Evolutionary conservation across 2,888 invertebrate species (phyloP).

Genomic region (Entomobrya proxima): DNA sequence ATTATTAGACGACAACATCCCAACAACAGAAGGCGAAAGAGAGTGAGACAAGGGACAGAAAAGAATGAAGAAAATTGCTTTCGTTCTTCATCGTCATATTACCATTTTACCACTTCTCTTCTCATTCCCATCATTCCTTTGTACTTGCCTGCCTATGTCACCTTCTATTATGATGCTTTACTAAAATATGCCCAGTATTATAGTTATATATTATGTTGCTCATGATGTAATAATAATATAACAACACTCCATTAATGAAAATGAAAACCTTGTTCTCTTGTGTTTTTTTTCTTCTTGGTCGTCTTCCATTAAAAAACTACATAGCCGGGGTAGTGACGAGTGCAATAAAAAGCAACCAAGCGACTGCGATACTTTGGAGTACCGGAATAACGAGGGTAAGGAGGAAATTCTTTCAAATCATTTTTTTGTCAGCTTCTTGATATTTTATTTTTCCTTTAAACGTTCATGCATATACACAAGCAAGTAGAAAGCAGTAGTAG

Average conservation of each 20-base stretch:
- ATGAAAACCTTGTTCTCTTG: constrained; percentile 61
- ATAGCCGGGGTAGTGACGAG: constrained; percentile 89
- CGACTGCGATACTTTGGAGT: constrained; percentile 94
- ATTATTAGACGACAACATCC: constrained; percentile 28
- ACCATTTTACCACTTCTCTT: constrained; percentile 22
- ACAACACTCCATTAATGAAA: constrained; percentile 63
- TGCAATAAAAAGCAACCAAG: constrained; percentile 98
- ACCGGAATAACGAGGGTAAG: constrained; percentile 93
- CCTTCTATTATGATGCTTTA: not conserved
- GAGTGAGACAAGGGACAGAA: not conserved
- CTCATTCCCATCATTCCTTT: constrained; percentile 20
- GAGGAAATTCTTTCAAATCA: constrained; percentile 54
- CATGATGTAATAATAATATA: constrained; percentile 44
- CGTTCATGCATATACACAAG: not conserved
- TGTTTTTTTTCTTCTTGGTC: constrained; percentile 44
- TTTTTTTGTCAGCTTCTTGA: constrained; percentile 45
- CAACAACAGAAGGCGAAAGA: not conserved
- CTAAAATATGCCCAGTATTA: constrained; percentile 19
- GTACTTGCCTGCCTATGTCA: not conserved
- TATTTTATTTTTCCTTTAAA: not conserved
- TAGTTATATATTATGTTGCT: not conserved
- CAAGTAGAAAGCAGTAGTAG: not conserved
- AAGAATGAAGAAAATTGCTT: constrained; percentile 58
- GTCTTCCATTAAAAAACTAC: constrained; percentile 70
- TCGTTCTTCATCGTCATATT: constrained; percentile 30